Percentiles rank a stretch among this genome's conserved stretches.
Conservation (phyloP, 2,888 invertebrate genomes). For the Epirrita christyi region DNA sequence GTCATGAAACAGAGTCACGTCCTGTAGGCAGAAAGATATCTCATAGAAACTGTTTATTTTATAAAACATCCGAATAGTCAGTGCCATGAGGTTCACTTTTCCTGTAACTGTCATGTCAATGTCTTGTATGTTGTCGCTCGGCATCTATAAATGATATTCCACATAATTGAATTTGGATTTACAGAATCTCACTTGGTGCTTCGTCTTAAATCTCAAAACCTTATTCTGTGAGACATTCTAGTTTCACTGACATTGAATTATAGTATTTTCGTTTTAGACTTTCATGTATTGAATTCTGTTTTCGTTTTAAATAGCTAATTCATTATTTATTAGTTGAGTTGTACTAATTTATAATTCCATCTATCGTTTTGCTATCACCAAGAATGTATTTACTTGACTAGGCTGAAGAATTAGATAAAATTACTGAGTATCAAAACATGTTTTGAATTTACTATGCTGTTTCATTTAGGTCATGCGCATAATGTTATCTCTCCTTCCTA, state of each 20-base stretch:
- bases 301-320: not conserved
- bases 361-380: not conserved
- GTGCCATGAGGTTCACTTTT: slow-evolving; percentile 28
- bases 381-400: not conserved
- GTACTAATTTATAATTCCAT: not conserved
- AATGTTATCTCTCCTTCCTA: slow-evolving; percentile 38
- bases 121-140: slow-evolving; percentile 16
- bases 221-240: not conserved
- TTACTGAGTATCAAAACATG: slow-evolving; percentile 32
- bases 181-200: slow-evolving; percentile 7
- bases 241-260: not conserved
- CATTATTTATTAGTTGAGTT: too few relatives aligned
- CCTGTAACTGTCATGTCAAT: slow-evolving; percentile 28
- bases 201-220: not conserved
- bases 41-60: slow-evolving; percentile 29
- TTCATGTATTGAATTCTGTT: not conserved
- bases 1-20: slow-evolving; percentile 12
- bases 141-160: slow-evolving; percentile 21
- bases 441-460: slow-evolving; percentile 32
- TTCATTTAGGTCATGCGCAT: slow-evolving; percentile 44
- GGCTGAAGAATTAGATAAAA: not conserved
- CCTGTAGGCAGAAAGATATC: not conserved
- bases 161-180: slow-evolving; percentile 9
- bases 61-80: slow-evolving; percentile 21
- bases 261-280: not conserved